Evolutionary conservation across 2,888 invertebrate genomes (phyloP).

Genomic region (Harpalus rubripes): DNA sequence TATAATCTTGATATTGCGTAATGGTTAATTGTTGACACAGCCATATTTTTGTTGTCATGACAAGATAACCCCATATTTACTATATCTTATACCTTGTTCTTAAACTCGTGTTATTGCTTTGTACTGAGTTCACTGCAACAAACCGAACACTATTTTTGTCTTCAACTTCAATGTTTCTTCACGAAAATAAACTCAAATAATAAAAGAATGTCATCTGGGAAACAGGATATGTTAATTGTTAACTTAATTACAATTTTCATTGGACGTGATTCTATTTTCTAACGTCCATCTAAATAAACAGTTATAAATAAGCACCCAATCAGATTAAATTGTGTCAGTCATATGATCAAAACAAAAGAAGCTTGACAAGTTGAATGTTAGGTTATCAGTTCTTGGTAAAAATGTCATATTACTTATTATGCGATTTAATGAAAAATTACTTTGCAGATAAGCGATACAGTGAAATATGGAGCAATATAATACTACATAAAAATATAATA

Average conservation of each 20-base stretch:
- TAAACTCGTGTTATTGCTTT: conserved; percentile 17
- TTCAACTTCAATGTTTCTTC: conserved; percentile 1
- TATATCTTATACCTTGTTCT: conserved; percentile 23
- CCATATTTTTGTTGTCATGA: conserved; percentile 64
- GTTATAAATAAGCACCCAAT: conserved; percentile 34
- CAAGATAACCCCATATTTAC: conserved; percentile 57
- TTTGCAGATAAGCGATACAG: conserved; percentile 27
- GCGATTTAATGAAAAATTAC: conserved; percentile 28
- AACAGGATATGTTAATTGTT: conserved; percentile 33
- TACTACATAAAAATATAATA: conserved; percentile 25
- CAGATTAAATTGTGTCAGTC: conserved; percentile 47
- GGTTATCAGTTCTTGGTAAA: conserved; percentile 53
- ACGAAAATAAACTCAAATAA: conserved; percentile 18
- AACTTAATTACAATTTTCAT: conserved; percentile 45
- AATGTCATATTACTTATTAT: conserved; percentile 47
- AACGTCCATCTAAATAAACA: conserved; percentile 12
- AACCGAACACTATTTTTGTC: neutral
- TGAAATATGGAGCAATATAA: conserved; percentile 22
- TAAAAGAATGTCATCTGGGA: conserved; percentile 2
- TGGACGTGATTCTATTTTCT: conserved; percentile 68
- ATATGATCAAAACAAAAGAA: conserved; percentile 42
- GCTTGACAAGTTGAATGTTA: conserved; percentile 43
- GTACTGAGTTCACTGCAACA: conserved; percentile 2
- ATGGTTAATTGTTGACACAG: conserved; percentile 66
- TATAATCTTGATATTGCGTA: conserved; percentile 65